Evolutionary conservation across 2,113 vertebrate genomes (phyloP), one percentile per base, ranked within the genome.

Genomic region (Tylochromis polylepis): DNA sequence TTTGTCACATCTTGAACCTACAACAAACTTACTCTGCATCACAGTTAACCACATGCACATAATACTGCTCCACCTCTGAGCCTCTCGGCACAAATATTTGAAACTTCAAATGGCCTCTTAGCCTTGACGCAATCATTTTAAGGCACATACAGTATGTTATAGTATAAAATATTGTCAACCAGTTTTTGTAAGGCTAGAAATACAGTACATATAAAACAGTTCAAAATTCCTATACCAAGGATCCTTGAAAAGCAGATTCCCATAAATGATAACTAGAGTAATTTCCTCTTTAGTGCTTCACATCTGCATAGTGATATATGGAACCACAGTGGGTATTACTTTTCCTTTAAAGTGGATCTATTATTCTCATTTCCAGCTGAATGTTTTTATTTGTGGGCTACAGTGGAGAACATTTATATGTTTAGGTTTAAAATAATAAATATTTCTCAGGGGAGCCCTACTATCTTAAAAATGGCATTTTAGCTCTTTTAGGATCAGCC

Each of bases 131-230:
- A 75, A 79, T 88, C 31, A 82, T 88, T 88, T 70, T 80, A 95
- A 94, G 94, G 95, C 92, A 95, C 93, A 79, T 82, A 83, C 38
- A 88, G 53, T 83, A 83, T 86, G 36, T 79, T 85, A 86, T 72
- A 88, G 29, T 91, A 94, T 88, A 88, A 94, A 90, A 93, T 94
- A 90, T 88, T 82, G 38, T 91, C 70, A 81, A 90, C 81, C 89
- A 87, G 85, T 81, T 90, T 93, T 82, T 84, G 70, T 81, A 90
- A 89, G 86, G 90, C 78, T 85, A 89, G n/a, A 89, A 88, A 94
- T 93, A 95, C 92, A 92, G 87, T 92, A 94, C 85, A 83, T 91
- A 93, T 84, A 87, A 93, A 91, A 90, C 77, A 85, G 60, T 87
- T 93, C 56, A 88, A 43, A 58, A 82, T 86, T 91, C 85, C 51